Percentiles rank a stretch among this genome's conserved stretches.
phyloP scores from a whole-genome alignment of 2,888 invertebrate species.

The Cheilosia soror region DNA sequence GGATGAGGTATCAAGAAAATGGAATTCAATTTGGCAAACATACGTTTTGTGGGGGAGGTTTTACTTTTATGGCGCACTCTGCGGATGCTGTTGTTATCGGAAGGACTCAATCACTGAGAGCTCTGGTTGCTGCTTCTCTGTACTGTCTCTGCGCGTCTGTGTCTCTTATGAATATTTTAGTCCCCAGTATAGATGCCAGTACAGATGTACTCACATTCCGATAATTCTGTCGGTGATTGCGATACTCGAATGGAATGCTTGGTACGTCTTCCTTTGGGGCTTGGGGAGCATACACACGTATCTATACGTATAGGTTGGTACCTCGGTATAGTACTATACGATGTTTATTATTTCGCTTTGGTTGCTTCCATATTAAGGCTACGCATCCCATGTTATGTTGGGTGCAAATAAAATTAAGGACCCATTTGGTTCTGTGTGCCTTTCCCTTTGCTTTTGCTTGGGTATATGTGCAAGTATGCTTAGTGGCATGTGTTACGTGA shows the following conservation, averaged over 20 bases:
- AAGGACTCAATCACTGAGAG: conserved; percentile 70
- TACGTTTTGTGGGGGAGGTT: conserved; percentile 62
- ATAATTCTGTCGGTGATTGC: conserved; percentile 64
- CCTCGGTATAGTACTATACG: neutral
- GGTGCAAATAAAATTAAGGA: conserved; percentile 60
- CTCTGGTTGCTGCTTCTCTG: neutral
- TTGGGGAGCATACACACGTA: conserved; percentile 1
- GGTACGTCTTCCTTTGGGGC: conserved; percentile 19
- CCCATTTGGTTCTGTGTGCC: conserved; percentile 34
- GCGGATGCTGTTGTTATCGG: conserved; percentile 72
- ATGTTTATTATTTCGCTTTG: conserved; percentile 38
- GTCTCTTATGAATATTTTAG: conserved; percentile 65
- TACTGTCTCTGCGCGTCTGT: neutral
- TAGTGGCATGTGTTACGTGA: conserved; percentile 62
- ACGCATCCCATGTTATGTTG: conserved; percentile 23
- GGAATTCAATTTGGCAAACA: conserved; percentile 75
- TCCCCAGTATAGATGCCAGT: conserved; percentile 25
- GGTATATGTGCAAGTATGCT: conserved; percentile 16
- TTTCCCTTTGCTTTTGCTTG: too few relatives aligned
- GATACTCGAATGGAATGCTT: conserved; percentile 45
- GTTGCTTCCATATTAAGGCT: conserved; percentile 31
- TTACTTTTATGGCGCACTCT: conserved; percentile 71
- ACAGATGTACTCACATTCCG: conserved; percentile 69
- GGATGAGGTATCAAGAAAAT: conserved; percentile 51
- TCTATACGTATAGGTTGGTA: conserved; percentile 16